Conservation (phyloP, 2,888 invertebrate genomes). For the Dione juno region DNA sequence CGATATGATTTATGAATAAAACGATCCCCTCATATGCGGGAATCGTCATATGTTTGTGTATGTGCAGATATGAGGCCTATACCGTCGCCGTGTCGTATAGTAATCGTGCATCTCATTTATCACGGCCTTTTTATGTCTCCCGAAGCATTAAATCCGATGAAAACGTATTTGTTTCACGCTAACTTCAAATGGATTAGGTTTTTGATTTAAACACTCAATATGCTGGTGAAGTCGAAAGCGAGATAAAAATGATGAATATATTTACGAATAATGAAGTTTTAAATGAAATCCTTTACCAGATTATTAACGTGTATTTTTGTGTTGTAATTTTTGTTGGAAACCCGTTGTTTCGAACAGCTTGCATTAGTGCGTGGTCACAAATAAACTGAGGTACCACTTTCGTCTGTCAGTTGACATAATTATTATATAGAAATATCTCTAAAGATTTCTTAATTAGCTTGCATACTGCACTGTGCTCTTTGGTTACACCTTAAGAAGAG, state of each 20-base stretch:
- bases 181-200: background rate
- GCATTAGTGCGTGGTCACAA: too few species aligned
- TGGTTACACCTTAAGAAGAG: too few species aligned
- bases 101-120: slow-evolving; percentile 54
- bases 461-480: too few species aligned
- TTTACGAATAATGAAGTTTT: background rate
- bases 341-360: too few species aligned
- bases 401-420: too few species aligned
- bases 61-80: slow-evolving; percentile 22
- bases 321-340: too few species aligned
- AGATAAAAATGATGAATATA: slow-evolving; percentile 1
- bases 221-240: background rate
- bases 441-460: too few species aligned
- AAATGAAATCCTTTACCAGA: too few species aligned
- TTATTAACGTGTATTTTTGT: background rate
- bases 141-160: slow-evolving; percentile 52
- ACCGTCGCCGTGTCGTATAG: slow-evolving; percentile 39
- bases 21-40: slow-evolving; percentile 45
- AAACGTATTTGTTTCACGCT: slow-evolving; percentile 26
- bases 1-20: slow-evolving; percentile 65
- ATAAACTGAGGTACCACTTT: too few species aligned
- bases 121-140: slow-evolving; percentile 56
- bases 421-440: too few species aligned
- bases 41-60: slow-evolving; percentile 15
- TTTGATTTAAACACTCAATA: background rate